Percentiles rank a stretch among this genome's conserved stretches.
phyloP scores from a whole-genome alignment of 2,888 invertebrate species.

The Laspeyria flexula region DNA sequence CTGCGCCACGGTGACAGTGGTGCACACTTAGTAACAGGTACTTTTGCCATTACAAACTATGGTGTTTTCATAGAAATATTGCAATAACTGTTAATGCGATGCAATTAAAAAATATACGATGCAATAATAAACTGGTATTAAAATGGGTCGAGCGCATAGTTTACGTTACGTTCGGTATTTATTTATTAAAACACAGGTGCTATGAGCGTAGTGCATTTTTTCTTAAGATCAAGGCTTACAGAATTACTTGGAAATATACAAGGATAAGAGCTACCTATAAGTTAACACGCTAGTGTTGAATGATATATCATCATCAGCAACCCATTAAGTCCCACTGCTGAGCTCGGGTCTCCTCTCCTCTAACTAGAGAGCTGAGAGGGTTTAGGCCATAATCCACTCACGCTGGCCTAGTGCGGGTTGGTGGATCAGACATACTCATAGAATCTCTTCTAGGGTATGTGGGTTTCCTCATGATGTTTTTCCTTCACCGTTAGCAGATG shows the following conservation, averaged over 20 bases:
- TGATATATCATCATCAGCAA: no score
- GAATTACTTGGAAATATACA: neutral
- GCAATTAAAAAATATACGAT: constrained; percentile 26
- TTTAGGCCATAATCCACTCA: no score
- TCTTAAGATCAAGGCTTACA: neutral
- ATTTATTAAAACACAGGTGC: constrained; percentile 1
- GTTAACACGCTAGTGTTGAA: no score
- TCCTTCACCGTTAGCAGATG: no score
- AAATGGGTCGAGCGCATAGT: constrained; percentile 16
- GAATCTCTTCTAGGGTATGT: no score
- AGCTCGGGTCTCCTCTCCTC: no score
- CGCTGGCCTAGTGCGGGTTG: no score
- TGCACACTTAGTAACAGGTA: neutral
- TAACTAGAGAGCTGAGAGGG: no score
- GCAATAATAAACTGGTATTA: constrained; percentile 10
- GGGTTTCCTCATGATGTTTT: no score
- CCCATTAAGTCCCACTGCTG: no score
- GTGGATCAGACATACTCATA: no score
- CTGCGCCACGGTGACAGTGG: no score
- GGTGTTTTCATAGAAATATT: constrained; percentile 15
- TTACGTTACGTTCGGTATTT: constrained; percentile 15
- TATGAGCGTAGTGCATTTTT: neutral
- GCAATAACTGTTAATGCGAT: constrained; percentile 23
- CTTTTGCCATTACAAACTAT: neutral
- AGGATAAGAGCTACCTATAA: neutral